A percentile compares a stretch with the other conserved stretches of the same genome.
Conservation (phyloP, 2,888 invertebrate species). For the Aporophyla nigra region DNA sequence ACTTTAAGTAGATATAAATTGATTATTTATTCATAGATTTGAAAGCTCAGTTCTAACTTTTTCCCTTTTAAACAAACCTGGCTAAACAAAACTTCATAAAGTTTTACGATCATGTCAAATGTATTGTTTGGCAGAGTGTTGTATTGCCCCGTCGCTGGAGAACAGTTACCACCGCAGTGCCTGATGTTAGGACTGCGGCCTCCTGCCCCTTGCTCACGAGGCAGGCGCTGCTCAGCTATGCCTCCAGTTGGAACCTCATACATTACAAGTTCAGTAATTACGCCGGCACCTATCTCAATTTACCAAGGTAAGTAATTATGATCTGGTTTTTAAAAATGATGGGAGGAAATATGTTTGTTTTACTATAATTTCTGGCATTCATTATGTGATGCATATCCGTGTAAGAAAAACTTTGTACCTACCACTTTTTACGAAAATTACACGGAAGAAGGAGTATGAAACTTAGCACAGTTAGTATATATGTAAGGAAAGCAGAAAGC, state of each 20-base stretch:
- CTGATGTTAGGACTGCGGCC: conserved; percentile 90
- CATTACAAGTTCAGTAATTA: conserved; percentile 98
- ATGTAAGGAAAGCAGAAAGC: no score
- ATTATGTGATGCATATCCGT: conserved; percentile 10
- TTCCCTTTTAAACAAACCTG: background rate
- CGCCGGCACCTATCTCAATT: conserved; percentile 96
- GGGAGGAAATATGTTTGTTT: background rate
- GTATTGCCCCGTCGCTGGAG: conserved; percentile 95
- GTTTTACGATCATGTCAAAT: background rate
- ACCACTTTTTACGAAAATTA: no score
- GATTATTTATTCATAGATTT: background rate
- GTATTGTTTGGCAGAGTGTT: conserved; percentile 92
- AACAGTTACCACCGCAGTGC: conserved; percentile 93
- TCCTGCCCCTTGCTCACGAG: conserved; percentile 91
- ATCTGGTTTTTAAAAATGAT: background rate
- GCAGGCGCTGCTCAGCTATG: conserved; percentile 93
- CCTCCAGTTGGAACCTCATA: conserved; percentile 96
- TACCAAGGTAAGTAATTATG: conserved; percentile 92
- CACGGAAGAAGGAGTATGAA: no score
- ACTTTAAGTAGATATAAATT: background rate
- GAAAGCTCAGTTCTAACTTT: background rate
- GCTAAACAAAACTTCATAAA: background rate
- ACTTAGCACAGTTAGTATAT: no score
- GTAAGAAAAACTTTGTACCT: no score
- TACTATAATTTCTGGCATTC: background rate